Evolutionary conservation across 1,140 invertebrate species (phyloP), one percentile per base, ranked within the genome.

Genomic region (Camponotus pennsylvanicus): DNA sequence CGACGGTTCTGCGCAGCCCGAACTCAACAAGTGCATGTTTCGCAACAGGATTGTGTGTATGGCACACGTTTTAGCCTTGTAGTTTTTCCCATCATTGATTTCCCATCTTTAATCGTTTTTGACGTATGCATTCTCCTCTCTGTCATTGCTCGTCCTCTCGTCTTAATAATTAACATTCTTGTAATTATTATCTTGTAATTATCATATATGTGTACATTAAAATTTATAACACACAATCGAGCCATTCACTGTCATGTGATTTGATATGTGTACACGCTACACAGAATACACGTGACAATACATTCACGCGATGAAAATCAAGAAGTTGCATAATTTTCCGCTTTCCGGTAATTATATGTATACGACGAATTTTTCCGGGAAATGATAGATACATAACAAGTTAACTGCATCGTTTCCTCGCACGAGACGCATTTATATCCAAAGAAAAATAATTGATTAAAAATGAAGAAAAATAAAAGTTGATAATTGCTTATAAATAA

Each of bases 1-100:
- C 8, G n/a, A 64, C 61, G 32, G 59, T 85, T 61, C 49, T 82
- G 79, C 75, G 70, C 80, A 89, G 55, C 40, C 2, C 57, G 55
- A 49, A 5, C 49, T 52, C 15, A 8, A 1, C 42, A 27, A 27
- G 27, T 27, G 15, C 13, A 52, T 64, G n/a, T 86, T 34, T 63
- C 42, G 76, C 40, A 1, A n/a, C 13, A 34, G 63, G 15, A 64
- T 15, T 34, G 13, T 32, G 2, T 1, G 64, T 27, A 27, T 27
- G 27, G 1, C 27, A 27, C 27, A 8, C 32, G 8, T 66, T 40
- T 40, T 37, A 37, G 9, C 18, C 21, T 40, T 15, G 34, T 4
- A 27, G 0, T n/a, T 40, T 13, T 15, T n/a, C 8, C 4, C 6
- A 15, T 66, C 64, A n/a, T 9, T n/a, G 7, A n/a, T 18, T n/a